Evolutionary conservation across 2,797 vertebrate species (phyloP).

Genomic region (Psittacula echo): DNA sequence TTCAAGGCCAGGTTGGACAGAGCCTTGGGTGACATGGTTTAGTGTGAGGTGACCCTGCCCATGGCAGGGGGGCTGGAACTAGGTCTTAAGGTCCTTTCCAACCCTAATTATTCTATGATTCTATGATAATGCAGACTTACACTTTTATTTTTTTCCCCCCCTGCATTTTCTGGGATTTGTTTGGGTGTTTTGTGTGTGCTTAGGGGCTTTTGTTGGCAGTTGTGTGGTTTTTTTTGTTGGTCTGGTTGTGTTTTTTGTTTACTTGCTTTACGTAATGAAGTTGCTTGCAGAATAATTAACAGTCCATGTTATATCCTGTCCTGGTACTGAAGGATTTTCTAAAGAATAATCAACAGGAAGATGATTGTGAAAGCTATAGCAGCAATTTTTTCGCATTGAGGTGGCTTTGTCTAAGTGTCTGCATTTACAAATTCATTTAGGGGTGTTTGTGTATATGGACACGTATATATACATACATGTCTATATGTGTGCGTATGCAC

Average conservation of each 20-base stretch:
- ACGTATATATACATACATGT: rapidly evolving
- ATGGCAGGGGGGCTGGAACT: neutral
- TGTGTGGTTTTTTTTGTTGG: no score
- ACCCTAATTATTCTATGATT: neutral
- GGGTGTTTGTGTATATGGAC: neutral
- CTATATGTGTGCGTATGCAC: rapidly evolving
- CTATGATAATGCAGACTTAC: neutral
- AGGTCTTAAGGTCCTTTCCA: neutral
- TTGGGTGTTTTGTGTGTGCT: no score
- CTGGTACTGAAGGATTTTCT: neutral
- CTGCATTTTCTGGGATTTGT: neutral
- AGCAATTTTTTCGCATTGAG: neutral
- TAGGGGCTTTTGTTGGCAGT: neutral
- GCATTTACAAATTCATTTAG: neutral
- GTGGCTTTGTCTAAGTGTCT: neutral
- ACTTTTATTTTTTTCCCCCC: neutral
- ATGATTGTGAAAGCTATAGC: neutral
- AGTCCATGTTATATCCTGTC: neutral
- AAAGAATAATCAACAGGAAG: neutral
- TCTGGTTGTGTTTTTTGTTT: neutral
- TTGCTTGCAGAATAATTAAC: neutral
- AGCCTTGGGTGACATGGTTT: neutral
- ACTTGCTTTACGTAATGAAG: neutral
- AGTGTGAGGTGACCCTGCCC: neutral
- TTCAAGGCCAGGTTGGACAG: neutral